Base-by-base conservation (phyloP, 2,888 invertebrate species). In the Oligia latruncula region DNA sequence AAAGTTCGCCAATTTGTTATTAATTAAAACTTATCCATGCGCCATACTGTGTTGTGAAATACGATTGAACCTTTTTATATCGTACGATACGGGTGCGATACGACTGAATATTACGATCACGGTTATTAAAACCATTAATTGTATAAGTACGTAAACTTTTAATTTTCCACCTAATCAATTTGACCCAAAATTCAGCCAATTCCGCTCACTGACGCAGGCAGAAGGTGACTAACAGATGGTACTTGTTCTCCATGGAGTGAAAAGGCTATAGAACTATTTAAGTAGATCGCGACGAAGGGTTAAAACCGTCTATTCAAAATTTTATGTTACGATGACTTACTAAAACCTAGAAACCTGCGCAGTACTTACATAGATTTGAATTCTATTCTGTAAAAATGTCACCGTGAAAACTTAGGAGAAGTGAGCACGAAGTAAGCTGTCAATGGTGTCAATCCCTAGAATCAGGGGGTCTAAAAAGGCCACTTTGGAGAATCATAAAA, bases 21-120 rank as follows among this genome's bases (percentile, higher is more conserved):
- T 90, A 87, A 87, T 90, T 87, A 88, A 87, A 86, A 77, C 43
- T 66, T 83, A 77, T 78, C 11, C 77, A 81, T 70, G 78, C n/a
- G 81, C 70, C 58, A 71, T 78, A 80, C 67, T 73, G 58, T 70
- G 52, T 88, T 87, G 83, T 84, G 68, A 83, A 85, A 87, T 77
- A 17, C 3, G 1, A 15, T 17, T 11, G 0, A 58, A 11, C 3
- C 3, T 23, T 74, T 83, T 89, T 88, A 87, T 52, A 71, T 0
- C 1, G 0, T 15, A 82, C 87, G 89, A 80, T 8, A 77, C 81
- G 81, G 49, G 6, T 2, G 0, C 87, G 83, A 88, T 23, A 76
- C 89, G 88, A 81, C 29, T 55, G 0, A 49, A 35, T 43, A 35
- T 23, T 15, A 67, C 1, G 23, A 17, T n/a, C 2, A 43, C 1